Percentiles rank a stretch among this genome's conserved stretches.
phyloP scores from a whole-genome alignment of 2,797 vertebrate species.

The Clarias fuscus region DNA sequence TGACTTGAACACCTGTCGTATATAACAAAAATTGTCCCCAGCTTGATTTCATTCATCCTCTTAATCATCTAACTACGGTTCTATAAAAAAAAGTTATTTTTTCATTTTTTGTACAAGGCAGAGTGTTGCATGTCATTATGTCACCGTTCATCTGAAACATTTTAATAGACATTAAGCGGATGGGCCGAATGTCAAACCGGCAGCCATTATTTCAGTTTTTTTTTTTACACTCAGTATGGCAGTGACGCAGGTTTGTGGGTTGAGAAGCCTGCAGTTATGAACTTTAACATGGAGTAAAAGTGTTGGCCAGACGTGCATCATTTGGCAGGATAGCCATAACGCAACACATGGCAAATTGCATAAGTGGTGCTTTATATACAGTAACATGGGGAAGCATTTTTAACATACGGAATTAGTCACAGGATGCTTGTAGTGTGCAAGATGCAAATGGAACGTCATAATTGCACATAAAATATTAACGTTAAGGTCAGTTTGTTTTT shows the following conservation, averaged over 20 bases:
- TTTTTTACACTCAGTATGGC: conserved; percentile 35
- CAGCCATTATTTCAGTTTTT: conserved; percentile 50
- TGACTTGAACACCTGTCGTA: background rate
- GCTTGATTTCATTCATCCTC: background rate
- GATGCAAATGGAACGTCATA: background rate
- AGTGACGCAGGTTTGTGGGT: conserved; percentile 53
- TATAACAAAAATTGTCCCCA: background rate
- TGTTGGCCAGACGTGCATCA: conserved; percentile 47
- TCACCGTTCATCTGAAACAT: conserved; percentile 23
- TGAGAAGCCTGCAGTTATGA: conserved; percentile 50
- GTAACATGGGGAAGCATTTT: conserved; percentile 7
- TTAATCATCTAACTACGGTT: background rate
- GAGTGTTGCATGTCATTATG: conserved; percentile 29
- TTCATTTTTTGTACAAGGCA: conserved; percentile 17
- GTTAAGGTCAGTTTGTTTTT: background rate
- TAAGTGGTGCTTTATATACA: conserved; percentile 45
- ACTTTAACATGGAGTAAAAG: conserved; percentile 48
- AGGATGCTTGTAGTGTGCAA: background rate
- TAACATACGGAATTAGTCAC: conserved; percentile 9
- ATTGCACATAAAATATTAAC: background rate
- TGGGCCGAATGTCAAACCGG: conserved; percentile 37
- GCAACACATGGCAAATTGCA: conserved; percentile 51
- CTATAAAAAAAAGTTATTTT: background rate
- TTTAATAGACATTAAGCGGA: conserved; percentile 48
- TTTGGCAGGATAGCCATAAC: conserved; percentile 47